Base-by-base conservation (phyloP, 1,140 invertebrate species). In the Drosophila gunungcola region DNA sequence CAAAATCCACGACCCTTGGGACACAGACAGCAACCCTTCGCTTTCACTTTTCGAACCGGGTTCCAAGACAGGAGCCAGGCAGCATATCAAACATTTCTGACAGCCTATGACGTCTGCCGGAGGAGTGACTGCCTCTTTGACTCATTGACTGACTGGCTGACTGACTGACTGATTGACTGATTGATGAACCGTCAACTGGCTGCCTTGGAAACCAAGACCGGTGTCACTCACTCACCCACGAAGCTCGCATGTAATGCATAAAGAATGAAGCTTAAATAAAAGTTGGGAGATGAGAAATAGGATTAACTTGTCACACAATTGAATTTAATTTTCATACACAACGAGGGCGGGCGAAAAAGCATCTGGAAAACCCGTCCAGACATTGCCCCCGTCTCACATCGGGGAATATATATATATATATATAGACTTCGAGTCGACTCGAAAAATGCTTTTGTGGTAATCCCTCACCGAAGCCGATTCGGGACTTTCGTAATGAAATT, bases 271-370 rank as follows among this genome's bases (percentile, higher is more conserved):
- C 85, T 90, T 90, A 90, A 90, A 90, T 90, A 90, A 90, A 90
- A 90, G 63, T 90, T 90, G 86, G 75, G 63, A 78, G 84, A 89
- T 89, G 84, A 89, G 88, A 80, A 90, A 90, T 90, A 90, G 86
- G 86, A 90, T 90, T 90, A 90, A 90, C 88, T 90, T 90, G 88
- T 90, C 88, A 90, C 86, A 90, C 86, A 90, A 90, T 90, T 90
- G 88, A 90, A 90, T 90, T 90, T 90, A 90, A 90, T 90, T 90
- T 90, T 90, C 86, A 78, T 84, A 84, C 62, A 75, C 61, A 69
- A 55, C 11, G n/a, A 43, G 48, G 38, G 49, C 49, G 53, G 43
- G 39, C 27, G 51, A 45, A 55, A 78, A 78, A 78, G 69, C 81
- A 73, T 80, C 74, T 79, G 65, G 58, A 80, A 61, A 52, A 27